phyloP scores from a whole-genome alignment of 2,113 vertebrate species.

The Pangasianodon gigas region DNA sequence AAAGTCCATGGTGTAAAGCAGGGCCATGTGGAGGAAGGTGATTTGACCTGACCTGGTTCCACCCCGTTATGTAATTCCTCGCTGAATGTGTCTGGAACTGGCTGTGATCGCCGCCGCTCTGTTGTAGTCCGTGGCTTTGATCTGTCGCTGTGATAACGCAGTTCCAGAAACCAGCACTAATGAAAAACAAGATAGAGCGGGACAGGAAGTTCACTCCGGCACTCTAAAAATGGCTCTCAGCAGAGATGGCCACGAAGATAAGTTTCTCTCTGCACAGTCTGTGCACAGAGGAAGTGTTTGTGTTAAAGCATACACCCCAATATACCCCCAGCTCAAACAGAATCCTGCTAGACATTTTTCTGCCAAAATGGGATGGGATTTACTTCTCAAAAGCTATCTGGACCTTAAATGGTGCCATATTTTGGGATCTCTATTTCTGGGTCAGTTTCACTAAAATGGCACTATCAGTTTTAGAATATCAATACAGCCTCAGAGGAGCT shows the following conservation, averaged over 20 bases:
- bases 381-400: background rate
- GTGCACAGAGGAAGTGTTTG: conserved; percentile 43
- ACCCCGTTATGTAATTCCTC: conserved; percentile 51
- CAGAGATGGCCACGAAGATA: conserved; percentile 60
- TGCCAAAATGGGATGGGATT: background rate
- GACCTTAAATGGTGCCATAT: background rate
- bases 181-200: conserved; percentile 55
- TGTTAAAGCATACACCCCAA: background rate
- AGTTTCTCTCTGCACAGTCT: conserved; percentile 36
- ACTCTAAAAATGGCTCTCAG: conserved; percentile 45
- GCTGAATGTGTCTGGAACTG: conserved; percentile 41
- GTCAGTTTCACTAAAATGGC: background rate
- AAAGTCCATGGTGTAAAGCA: conserved; percentile 10
- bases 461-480: background rate
- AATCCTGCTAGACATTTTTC: background rate
- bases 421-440: background rate
- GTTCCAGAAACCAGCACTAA: conserved; percentile 56
- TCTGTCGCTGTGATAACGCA: conserved; percentile 50
- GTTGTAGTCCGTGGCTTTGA: conserved; percentile 54
- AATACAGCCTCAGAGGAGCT: background rate
- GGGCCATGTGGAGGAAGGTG: conserved; percentile 12
- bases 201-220: conserved; percentile 53
- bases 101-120: conserved; percentile 46
- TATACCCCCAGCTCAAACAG: background rate
- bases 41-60: conserved; percentile 35